Percentiles rank a stretch among this genome's conserved stretches.
These are phyloP conservation scores for Acipenser transmontanus DNA, from an alignment of 2,797 vertebrate species.

Conservation along the genomic window DNA sequence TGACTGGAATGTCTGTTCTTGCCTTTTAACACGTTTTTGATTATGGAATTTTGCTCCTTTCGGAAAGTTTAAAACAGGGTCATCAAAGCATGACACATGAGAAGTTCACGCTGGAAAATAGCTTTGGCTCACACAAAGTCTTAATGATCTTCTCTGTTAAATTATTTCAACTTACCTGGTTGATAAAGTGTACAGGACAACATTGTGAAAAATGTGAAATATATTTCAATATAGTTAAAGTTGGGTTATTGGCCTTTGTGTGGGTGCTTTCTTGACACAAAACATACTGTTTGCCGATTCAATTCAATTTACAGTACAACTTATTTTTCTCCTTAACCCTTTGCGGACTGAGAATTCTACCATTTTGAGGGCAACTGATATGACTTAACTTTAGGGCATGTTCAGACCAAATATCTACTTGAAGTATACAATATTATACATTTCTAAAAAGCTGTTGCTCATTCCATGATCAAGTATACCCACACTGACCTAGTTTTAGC, in stretches of 20 bases:
- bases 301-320: neutral
- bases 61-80: conserved; percentile 20
- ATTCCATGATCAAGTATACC: too few relatives aligned
- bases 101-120: conserved; percentile 3
- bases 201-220: neutral
- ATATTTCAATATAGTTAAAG: neutral
- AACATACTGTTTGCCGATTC: neutral
- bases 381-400: too few relatives aligned
- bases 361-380: too few relatives aligned
- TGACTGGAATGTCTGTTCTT: conserved; percentile 29
- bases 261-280: neutral
- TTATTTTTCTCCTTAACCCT: too few relatives aligned
- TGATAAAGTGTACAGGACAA: neutral
- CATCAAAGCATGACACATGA: conserved; percentile 1
- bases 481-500: too few relatives aligned
- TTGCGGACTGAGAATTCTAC: too few relatives aligned
- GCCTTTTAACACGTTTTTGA: conserved; percentile 29
- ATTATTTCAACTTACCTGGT: neutral
- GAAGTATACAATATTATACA: too few relatives aligned
- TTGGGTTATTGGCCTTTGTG: neutral
- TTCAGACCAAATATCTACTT: too few relatives aligned
- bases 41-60: conserved; percentile 26
- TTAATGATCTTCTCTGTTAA: neutral
- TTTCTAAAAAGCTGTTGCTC: too few relatives aligned
- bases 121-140: neutral